Percentiles rank a stretch among this genome's conserved stretches.
Conservation (phyloP, 2,888 invertebrate species). For the Digitonthophagus gazella region DNA sequence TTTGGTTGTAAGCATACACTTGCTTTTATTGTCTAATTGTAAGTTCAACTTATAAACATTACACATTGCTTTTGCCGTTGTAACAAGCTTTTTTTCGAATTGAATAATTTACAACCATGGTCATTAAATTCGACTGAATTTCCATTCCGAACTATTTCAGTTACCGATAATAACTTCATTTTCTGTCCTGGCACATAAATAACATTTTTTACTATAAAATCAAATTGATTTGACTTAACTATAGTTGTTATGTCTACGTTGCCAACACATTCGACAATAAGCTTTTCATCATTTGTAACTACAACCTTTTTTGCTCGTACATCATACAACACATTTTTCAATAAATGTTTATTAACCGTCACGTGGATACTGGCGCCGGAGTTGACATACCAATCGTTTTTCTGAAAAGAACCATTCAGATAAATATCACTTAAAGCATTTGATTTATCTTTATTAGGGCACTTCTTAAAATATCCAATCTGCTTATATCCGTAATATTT, state of each 20-base stretch:
- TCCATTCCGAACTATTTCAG: too few relatives aligned
- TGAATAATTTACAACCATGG: constrained; percentile 25
- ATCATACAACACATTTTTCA: too few relatives aligned
- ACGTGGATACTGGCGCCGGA: constrained; percentile 38
- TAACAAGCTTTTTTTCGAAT: constrained; percentile 13
- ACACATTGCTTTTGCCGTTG: constrained; percentile 17
- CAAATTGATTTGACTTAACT: too few relatives aligned
- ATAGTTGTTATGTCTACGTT: too few relatives aligned
- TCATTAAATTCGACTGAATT: too few relatives aligned
- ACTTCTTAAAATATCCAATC: constrained; percentile 28
- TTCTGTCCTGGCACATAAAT: too few relatives aligned
- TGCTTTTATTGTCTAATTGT: not conserved
- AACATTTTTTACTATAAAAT: too few relatives aligned
- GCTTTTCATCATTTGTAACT: too few relatives aligned
- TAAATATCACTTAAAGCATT: constrained; percentile 37
- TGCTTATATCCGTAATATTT: constrained; percentile 29
- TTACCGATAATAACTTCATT: constrained; percentile 27
- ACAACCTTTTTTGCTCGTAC: too few relatives aligned
- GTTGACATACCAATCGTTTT: constrained; percentile 38
- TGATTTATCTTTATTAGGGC: not conserved
- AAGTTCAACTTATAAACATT: constrained; percentile 27
- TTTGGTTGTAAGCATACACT: constrained; percentile 6
- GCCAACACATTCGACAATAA: constrained; percentile 15
- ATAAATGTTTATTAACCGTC: constrained; percentile 29
- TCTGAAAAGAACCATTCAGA: constrained; percentile 32